Evolutionary conservation across 2,113 vertebrate species (phyloP), one percentile per base, ranked within the genome.

Genomic region (Triplophysa siluroides): DNA sequence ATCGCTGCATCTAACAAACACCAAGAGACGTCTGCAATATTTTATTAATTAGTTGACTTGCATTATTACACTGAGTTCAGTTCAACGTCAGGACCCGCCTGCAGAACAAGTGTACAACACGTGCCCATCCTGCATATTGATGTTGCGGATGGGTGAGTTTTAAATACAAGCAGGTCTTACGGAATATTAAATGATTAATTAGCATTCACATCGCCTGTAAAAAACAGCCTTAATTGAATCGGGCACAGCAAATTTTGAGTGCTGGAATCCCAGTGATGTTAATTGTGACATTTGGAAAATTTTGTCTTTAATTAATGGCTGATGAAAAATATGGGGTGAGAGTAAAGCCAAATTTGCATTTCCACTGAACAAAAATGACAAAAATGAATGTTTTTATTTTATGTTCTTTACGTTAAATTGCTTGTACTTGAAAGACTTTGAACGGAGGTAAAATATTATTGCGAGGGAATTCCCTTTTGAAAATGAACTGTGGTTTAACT

Each of bases 251-350:
- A 69, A 52, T 83, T 77, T 86, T 79, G 71, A 78, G 63, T 69
- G 75, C 69, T 67, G 77, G 26, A 86, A 79, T 81, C 81, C 81
- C 60, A 26, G 69, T 84, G 85, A 84, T 85, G 72, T 77, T 86
- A 87, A 85, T 86, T 78, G 64, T 81, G 76, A 65, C 82, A 76
- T 84, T 87, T 85, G 83, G 75, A 79, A 83, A 86, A 85, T 85
- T 79, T 82, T 81, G 83, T 77, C 84, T 62, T 18, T 85, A 82
- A 86, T 87, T 87, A 87, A 80, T 66, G 65, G 62, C 82, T 83
- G 79, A 87, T 84, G 80, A 77, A 86, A n/a, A 86, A 84, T 86
- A 82, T 41, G 75, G 66, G 85, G 78, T 63, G 78, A 74, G 75
- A 83, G 77, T 82, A 67, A 81, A 81, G 83, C 78, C 62, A 79